These are phyloP conservation scores for Edolisoma coerulescens DNA, from an alignment of 2,113 vertebrate species.

Conservation along the genomic window DNA sequence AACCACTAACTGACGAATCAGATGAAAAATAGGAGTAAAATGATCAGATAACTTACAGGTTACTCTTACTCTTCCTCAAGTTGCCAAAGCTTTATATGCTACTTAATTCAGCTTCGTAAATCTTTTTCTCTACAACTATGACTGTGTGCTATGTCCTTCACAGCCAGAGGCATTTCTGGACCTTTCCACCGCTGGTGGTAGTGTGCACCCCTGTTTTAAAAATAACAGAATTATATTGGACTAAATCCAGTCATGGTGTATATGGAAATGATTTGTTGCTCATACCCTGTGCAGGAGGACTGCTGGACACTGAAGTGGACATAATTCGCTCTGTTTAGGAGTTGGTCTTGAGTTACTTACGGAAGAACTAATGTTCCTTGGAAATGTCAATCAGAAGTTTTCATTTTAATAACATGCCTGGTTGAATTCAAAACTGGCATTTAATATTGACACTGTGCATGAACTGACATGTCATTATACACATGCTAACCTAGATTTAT, in stretches of 20 bases:
- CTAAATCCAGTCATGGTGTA: background rate
- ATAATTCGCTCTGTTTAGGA: background rate
- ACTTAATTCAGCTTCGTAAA: background rate
- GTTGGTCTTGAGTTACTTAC: background rate
- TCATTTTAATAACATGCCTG: conserved; percentile 60
- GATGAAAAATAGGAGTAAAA: background rate
- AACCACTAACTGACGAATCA: background rate
- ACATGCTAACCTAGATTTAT: conserved; percentile 45
- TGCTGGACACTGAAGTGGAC: background rate
- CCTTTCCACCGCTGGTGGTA: background rate
- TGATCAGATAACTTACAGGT: background rate
- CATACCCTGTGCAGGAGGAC: background rate
- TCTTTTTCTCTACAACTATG: background rate
- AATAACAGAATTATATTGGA: background rate
- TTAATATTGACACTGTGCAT: background rate
- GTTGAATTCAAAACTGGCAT: conserved; percentile 40
- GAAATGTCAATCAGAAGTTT: conserved; percentile 47
- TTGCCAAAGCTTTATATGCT: background rate
- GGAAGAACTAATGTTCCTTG: background rate
- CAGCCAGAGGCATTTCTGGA: background rate
- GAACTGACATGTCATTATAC: conserved; percentile 34
- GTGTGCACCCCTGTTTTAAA: background rate
- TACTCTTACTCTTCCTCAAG: background rate
- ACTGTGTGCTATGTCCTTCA: background rate
- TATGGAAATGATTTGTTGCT: background rate